Evolutionary conservation across 2,113 vertebrate genomes (phyloP).

Genomic region (Mormyrus lacerda): DNA sequence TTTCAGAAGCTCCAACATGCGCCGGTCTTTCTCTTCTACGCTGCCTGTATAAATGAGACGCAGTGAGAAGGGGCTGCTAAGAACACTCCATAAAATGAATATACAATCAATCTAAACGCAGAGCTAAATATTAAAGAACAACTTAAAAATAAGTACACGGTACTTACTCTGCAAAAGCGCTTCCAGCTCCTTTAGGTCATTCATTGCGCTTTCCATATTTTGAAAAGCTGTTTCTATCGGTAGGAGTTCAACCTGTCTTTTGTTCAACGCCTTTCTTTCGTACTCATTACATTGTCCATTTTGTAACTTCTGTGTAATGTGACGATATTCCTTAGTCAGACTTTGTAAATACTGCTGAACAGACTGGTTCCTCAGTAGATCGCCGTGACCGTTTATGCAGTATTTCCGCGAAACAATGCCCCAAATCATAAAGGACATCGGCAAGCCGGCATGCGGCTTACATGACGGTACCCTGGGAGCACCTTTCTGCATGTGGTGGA

Average conservation of each 20-base stretch:
- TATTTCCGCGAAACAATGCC: slow-evolving; percentile 25
- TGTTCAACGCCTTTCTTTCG: slow-evolving; percentile 44
- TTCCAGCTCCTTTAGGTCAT: slow-evolving; percentile 60
- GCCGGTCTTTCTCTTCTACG: slow-evolving; percentile 58
- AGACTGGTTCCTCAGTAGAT: slow-evolving; percentile 51
- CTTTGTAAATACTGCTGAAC: slow-evolving; percentile 58
- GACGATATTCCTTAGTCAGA: slow-evolving; percentile 55
- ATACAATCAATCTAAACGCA: not conserved
- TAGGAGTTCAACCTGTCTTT: slow-evolving; percentile 49
- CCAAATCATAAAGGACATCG: not conserved
- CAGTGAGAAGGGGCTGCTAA: not conserved
- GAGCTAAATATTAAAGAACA: not conserved
- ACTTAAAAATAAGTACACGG: not conserved
- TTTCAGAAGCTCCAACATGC: slow-evolving; percentile 66
- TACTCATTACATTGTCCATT: slow-evolving; percentile 41
- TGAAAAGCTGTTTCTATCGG: slow-evolving; percentile 48
- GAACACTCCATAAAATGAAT: not conserved
- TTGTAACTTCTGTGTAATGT: slow-evolving; percentile 41
- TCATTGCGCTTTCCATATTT: slow-evolving; percentile 55
- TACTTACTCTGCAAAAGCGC: slow-evolving; percentile 62
- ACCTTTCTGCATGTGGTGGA: not conserved
- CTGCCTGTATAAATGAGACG: not conserved
- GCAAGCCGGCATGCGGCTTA: not conserved
- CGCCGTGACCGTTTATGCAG: slow-evolving; percentile 37
- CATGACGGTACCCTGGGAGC: not conserved